phyloP scores from a whole-genome alignment of 23 tunicate species.

The Ascidia mentula region DNA sequence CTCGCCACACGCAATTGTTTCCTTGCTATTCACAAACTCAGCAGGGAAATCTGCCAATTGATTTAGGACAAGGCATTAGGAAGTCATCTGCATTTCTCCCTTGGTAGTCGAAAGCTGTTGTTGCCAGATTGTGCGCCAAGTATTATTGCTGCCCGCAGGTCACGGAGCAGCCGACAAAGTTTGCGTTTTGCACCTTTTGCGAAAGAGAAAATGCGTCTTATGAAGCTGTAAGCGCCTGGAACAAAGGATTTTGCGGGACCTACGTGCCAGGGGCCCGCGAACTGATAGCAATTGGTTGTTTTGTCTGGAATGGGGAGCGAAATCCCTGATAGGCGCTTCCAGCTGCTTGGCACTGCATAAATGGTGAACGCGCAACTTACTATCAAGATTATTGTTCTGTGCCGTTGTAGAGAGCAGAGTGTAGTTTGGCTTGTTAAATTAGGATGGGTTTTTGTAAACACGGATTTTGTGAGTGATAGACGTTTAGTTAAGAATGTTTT shows the following conservation, averaged over 20 bases:
- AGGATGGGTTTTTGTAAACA: too few species aligned
- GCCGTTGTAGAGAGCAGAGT: too few species aligned
- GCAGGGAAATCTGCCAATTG: neutral
- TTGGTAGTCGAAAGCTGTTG: neutral
- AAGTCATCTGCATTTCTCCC: neutral
- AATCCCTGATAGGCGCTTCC: neutral
- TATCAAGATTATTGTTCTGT: too few species aligned
- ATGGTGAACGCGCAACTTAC: neutral
- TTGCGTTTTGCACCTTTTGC: neutral
- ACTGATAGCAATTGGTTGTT: neutral
- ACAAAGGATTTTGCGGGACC: neutral
- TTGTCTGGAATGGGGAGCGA: conserved; percentile 1
- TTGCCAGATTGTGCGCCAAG: neutral
- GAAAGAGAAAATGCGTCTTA: neutral
- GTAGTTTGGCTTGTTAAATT: too few species aligned
- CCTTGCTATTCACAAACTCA: too few species aligned
- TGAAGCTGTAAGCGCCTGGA: neutral
- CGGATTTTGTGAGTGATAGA: too few species aligned
- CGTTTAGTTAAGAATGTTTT: too few species aligned
- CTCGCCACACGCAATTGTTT: too few species aligned
- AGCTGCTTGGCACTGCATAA: neutral
- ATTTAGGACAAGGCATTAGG: neutral
- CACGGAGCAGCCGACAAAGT: neutral
- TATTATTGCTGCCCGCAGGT: neutral
- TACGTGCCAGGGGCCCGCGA: neutral